Base-by-base conservation (phyloP, 2,888 invertebrate genomes). In the Lycaena phlaeas region DNA sequence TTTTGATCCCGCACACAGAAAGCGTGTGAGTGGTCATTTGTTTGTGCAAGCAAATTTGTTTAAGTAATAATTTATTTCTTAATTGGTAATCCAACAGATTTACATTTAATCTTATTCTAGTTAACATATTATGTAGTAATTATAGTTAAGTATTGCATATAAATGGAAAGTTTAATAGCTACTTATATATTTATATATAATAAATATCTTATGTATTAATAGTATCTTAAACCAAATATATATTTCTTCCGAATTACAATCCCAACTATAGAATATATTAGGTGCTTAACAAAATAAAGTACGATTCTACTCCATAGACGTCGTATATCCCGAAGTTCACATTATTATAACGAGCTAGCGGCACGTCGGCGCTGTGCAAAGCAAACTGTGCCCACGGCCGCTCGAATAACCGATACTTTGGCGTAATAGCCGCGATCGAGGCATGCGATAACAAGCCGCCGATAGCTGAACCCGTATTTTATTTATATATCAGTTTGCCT, bases 391-490 rank as follows among this genome's bases (percentile, higher is more conserved):
- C 82, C 72, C 71, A 77, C 75, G 64, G 76, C 69, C 74, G 52
- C 64, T 61, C 61, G 65, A 72, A 74, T 79, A 82, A 77, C 74
- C 72, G 71, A 71, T 71, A 78, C 76, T 82, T 82, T 82, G 67
- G 68, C 61, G 68, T 78, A 82, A 79, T 77, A 72, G 68, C 73
- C 55, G 54, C 69, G 75, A 79, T 81, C 67, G 61, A 75, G 77
- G 81, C 82, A 81, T 82, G 77, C 82, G 82, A 84, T 82, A 84
- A 82, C 84, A 82, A 84, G 82, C 79, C 79, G 77, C 74, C 82
- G 82, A 84, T 84, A 82, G 78, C 78, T 82, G 78, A 81, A 81
- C 81, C 74, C 81, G 82, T 84, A 82, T 82, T 84, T 84, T 84
- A 84, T 82, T 84, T 84, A 82, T 82, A 81, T 76, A 78, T 78